Base-by-base conservation (phyloP, 2,113 vertebrate species). In the Mugil cephalus region DNA sequence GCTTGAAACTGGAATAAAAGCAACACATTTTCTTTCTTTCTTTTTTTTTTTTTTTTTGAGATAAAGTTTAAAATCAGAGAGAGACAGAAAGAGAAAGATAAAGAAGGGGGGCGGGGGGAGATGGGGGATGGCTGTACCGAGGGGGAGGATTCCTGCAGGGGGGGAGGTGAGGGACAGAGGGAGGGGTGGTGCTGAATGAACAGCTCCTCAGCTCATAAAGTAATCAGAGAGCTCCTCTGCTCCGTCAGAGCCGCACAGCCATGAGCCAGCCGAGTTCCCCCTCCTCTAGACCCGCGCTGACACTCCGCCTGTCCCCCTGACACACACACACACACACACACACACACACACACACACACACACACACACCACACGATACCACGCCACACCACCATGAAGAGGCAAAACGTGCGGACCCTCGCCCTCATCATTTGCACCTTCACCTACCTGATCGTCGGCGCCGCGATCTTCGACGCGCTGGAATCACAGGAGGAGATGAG, bases 351-450 rank as follows among this genome's bases (percentile, higher is more conserved):
- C 24, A 96, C 89, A 38, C 79, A 17, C 50, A 30, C 24, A 30
- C 24, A 30, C 24, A 30, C 24, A 30, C 24, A 30, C 24, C n/a
- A n/a, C n/a, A n/a, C n/a, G n/a, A n/a, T n/a, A 30, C 24, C 24
- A 30, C 24, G 24, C 54, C 42, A 11, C 68, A 3, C 42, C 77
- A 82, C 91, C 93, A 98, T 98, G 97, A 98, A 98, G 96, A 93
- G 96, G 94, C 97, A 98, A 87, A 97, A 97, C 94, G 95, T 96
- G 91, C 85, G 97, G 91, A 98, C 97, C 86, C 91, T 98, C 90
- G 95, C 95, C 18, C 96, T 98, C 77, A 97, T 98, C 94, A 86
- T 95, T 83, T 96, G 96, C 93, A 98, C 96, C 92, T 96, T 98
- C 91, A 95, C 96, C 72, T 98, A 98, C 93, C 93, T 98, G 93